Evolutionary conservation across 2,797 vertebrate species (phyloP), one percentile per base, ranked within the genome.

Genomic region (Mergus octosetaceus): DNA sequence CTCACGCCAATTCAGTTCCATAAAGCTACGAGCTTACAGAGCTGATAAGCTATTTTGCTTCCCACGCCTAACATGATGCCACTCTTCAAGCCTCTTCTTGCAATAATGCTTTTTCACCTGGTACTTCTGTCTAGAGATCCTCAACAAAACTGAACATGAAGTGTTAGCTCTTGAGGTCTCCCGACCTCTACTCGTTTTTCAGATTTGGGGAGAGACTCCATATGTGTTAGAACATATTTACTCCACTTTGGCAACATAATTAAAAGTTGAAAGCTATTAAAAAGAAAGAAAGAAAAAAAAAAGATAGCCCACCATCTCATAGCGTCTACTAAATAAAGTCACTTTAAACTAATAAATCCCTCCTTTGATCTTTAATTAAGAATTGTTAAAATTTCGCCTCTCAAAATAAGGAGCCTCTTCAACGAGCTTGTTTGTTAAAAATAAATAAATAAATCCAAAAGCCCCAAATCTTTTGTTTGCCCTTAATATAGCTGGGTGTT

Each of bases 401-500:
- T 69, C 74, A 39, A 87, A 94, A 85, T 9, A 76, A 80, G 62
- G 58, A 34, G 34, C 85, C 70, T 54, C 79, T 56, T 85, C 72
- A 91, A 13, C 8, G 12, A 80, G 57, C 64, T 77, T 80, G 78
- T 92, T 94, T 89, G 85, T 80, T 8, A 32, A 71, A 80, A 89
- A 87, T 91, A 54, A 54, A 54, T 22, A 47, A 54, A 54, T 10
- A 30, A 54, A 54, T 24, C 51, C 34, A 5, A 72, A 89, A 94
- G 38, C 56, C 60, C 51, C 61, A 47, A 86, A 7, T n/a, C 61
- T 74, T 95, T 89, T 95, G 75, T 75, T 82, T 87, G 86, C 62
- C 27, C 68, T 86, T 16, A 68, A 85, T 16, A 7, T 45, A n/a
- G 90, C 58, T 92, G 89, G 65, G 65, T 74, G 73, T 16, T 57